These are phyloP conservation scores for Lates japonicus DNA, from an alignment of 2,797 vertebrate species.

Conservation along the genomic window DNA sequence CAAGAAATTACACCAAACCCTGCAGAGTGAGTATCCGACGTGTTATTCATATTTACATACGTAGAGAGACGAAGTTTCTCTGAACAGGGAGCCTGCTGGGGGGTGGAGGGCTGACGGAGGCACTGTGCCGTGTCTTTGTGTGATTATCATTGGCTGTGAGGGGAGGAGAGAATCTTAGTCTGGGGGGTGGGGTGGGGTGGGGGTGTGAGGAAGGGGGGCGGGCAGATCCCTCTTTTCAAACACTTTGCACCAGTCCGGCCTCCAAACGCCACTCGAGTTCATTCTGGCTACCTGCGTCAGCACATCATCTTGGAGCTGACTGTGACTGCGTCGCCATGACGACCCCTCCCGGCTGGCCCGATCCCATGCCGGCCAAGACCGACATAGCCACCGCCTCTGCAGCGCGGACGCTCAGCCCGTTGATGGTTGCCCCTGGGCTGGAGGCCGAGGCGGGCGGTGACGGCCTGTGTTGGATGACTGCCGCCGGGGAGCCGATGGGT, in stretches of 20 bases:
- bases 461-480: constrained; percentile 91
- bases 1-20: constrained; percentile 56
- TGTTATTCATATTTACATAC: constrained; percentile 73
- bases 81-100: constrained; percentile 52
- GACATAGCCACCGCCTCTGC: constrained; percentile 95
- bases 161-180: constrained; percentile 57
- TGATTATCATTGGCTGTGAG: constrained; percentile 74
- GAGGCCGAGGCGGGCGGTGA: constrained; percentile 74
- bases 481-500: constrained; percentile 89
- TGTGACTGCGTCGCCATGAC: constrained; percentile 90
- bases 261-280: constrained; percentile 72
- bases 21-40: constrained; percentile 61
- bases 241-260: constrained; percentile 68
- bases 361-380: constrained; percentile 94
- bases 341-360: constrained; percentile 88
- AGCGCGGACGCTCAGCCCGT: constrained; percentile 92
- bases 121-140: constrained; percentile 68
- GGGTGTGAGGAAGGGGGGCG: constrained; percentile 12
- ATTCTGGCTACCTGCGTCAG: constrained; percentile 64
- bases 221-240: constrained; percentile 61
- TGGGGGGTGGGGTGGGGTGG: constrained; percentile 10
- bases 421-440: constrained; percentile 87
- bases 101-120: constrained; percentile 57
- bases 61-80: constrained; percentile 56
- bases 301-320: constrained; percentile 94